These are phyloP conservation scores for Microplitis demolitor DNA, from an alignment of 1,140 invertebrate species.

Conservation along the genomic window DNA sequence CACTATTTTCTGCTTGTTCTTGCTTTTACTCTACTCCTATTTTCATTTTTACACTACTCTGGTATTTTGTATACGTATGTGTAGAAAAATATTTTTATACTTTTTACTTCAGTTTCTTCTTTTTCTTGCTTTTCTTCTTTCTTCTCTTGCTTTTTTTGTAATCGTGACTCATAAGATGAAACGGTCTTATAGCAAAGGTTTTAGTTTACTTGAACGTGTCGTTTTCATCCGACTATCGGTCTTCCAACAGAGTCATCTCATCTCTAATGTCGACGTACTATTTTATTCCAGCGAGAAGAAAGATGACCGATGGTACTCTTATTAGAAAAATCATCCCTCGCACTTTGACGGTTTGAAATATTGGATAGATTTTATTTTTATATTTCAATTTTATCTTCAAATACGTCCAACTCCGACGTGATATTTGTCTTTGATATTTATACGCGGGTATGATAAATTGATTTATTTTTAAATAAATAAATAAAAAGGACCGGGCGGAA, in stretches of 20 bases:
- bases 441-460: background rate
- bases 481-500: background rate
- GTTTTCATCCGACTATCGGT: background rate
- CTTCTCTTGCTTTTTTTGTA: background rate
- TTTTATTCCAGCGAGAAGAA: too few species aligned
- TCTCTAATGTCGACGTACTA: background rate
- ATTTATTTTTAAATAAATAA: background rate
- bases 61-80: too few species aligned
- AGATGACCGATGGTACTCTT: background rate
- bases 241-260: background rate
- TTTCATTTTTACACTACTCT: constrained; percentile 31
- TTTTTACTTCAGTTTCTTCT: too few species aligned
- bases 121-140: too few species aligned
- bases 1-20: background rate
- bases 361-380: too few species aligned
- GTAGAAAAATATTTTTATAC: too few species aligned
- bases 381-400: background rate
- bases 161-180: constrained; percentile 12
- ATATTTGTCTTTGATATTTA: background rate
- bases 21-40: constrained; percentile 25
- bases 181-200: too few species aligned
- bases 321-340: too few species aligned
- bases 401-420: background rate
- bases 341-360: too few species aligned
- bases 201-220: background rate